A percentile compares a stretch with the other conserved stretches of the same genome.
Conservation (phyloP, 1,140 invertebrate species). For the Trachelipus rathkii region DNA sequence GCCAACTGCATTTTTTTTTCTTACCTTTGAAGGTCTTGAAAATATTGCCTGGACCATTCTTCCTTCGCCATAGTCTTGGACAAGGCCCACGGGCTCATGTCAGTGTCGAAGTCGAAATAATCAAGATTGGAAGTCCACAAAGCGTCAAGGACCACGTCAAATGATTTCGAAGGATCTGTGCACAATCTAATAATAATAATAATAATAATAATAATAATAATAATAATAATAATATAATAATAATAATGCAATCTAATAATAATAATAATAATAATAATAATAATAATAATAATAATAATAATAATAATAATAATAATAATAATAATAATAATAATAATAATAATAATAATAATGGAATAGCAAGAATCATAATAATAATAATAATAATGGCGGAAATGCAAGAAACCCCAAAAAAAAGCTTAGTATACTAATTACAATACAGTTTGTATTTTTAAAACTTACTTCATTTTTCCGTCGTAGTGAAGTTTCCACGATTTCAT, state of each 20-base stretch:
- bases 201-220: conserved; percentile 7
- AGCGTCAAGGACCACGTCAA: conserved; percentile 50
- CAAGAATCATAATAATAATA: background rate
- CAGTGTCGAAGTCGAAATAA: conserved; percentile 63
- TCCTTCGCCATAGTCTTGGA: conserved; percentile 62
- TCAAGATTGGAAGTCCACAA: conserved; percentile 50
- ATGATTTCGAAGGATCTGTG: background rate
- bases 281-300: conserved; percentile 16
- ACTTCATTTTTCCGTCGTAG: conserved; percentile 51
- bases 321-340: conserved; percentile 11
- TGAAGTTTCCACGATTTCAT: conserved; percentile 64
- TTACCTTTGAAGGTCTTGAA: conserved; percentile 59
- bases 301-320: background rate
- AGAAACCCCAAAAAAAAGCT: no score
- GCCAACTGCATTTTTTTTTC: conserved; percentile 53
- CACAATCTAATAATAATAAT: background rate
- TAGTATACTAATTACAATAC: no score
- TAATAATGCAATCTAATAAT: conserved; percentile 8
- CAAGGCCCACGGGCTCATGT: conserved; percentile 59
- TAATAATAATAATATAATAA: conserved; percentile 4
- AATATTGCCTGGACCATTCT: conserved; percentile 62
- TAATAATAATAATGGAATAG: conserved; percentile 8
- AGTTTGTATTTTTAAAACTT: background rate
- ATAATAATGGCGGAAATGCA: no score
- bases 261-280: background rate